Evolutionary conservation across 2,113 vertebrate species (phyloP).

Genomic region (Budorcas taxicolor): DNA sequence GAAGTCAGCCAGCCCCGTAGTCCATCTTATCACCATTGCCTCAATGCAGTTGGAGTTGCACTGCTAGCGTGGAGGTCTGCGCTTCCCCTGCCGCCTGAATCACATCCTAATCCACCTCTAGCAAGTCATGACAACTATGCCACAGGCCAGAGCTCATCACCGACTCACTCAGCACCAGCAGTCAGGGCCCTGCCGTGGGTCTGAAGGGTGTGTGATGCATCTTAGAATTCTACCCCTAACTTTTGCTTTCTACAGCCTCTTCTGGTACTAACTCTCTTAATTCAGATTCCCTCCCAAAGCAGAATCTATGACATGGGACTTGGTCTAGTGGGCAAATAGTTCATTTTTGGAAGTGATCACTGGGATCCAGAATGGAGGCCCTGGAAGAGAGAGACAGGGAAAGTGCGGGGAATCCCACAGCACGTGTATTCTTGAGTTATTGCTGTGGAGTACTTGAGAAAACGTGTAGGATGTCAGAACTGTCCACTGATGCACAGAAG

Average conservation of each 20-base stretch:
- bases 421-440: too few relatives aligned
- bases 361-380: neutral
- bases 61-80: neutral
- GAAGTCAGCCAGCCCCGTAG: neutral
- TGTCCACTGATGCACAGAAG: too few relatives aligned
- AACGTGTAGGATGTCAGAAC: too few relatives aligned
- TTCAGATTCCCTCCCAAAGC: neutral
- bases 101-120: too few relatives aligned
- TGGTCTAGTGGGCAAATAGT: neutral
- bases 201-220: accelerated
- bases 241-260: neutral
- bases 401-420: neutral
- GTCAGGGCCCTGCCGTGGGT: accelerated
- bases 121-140: neutral
- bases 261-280: neutral
- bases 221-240: neutral
- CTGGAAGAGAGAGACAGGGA: neutral
- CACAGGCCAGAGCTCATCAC: neutral
- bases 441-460: neutral
- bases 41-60: neutral
- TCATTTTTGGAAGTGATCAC: neutral
- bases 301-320: neutral
- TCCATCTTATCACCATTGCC: neutral
- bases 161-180: neutral
- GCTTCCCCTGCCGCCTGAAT: neutral